These are phyloP conservation scores for Myotis findleyi DNA, from an alignment of 2,797 vertebrate genomes.

Conservation along the genomic window DNA sequence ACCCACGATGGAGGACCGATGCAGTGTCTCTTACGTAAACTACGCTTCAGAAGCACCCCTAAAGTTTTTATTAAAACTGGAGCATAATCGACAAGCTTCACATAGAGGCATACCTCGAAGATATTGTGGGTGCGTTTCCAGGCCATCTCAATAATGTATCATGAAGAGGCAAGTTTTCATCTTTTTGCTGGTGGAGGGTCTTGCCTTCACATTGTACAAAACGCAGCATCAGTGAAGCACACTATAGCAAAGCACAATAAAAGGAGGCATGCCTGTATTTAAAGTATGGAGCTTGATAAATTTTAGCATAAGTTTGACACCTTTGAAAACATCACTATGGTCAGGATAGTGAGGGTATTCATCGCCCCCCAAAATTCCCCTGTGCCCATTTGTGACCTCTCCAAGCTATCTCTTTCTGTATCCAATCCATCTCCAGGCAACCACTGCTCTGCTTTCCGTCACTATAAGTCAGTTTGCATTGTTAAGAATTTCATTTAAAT, in stretches of 20 bases:
- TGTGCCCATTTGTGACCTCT: neutral
- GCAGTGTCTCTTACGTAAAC: neutral
- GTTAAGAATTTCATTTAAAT: conserved; percentile 50
- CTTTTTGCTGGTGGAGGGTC: neutral
- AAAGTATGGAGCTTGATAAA: neutral
- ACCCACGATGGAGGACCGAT: neutral
- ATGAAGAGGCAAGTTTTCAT: neutral
- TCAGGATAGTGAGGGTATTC: neutral
- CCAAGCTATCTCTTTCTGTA: neutral
- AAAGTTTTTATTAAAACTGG: neutral
- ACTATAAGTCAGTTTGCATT: neutral
- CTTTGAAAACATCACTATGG: neutral
- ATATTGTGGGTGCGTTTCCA: neutral
- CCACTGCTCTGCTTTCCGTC: neutral
- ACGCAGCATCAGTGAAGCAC: neutral
- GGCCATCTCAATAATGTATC: neutral
- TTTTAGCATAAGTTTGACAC: neutral
- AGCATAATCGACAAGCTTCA: neutral
- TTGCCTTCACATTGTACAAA: neutral
- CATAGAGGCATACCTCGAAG: neutral
- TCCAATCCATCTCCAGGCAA: neutral
- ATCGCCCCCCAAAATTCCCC: neutral
- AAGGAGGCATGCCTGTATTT: neutral
- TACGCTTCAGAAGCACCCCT: neutral
- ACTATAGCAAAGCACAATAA: neutral